phyloP scores from a whole-genome alignment of 2,888 invertebrate genomes.

The Eupsilia transversa region DNA sequence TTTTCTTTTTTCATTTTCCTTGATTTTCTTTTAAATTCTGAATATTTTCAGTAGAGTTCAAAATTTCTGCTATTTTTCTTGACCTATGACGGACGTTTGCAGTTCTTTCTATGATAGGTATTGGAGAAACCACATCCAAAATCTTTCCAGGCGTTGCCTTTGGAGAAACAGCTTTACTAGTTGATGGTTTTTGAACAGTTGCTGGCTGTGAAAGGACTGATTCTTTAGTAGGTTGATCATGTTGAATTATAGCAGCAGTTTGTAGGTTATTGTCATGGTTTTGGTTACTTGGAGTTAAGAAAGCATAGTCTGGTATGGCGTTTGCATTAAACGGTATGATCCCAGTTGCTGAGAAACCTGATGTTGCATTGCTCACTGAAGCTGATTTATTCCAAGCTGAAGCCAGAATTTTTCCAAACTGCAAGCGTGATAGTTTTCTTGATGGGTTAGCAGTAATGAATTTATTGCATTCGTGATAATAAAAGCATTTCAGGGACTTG shows the following conservation, averaged over 20 bases:
- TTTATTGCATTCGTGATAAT: slow-evolving; percentile 54
- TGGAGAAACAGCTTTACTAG: slow-evolving; percentile 38
- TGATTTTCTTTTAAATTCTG: slow-evolving; percentile 42
- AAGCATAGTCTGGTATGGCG: slow-evolving; percentile 59
- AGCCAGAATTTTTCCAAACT: slow-evolving; percentile 51
- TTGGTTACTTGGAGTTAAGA: slow-evolving; percentile 34
- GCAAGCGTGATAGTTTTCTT: slow-evolving; percentile 37
- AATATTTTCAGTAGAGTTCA: slow-evolving; percentile 43
- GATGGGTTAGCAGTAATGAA: slow-evolving; percentile 50
- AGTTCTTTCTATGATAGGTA: slow-evolving; percentile 31
- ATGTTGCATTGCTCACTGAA: slow-evolving; percentile 58
- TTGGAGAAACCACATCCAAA: slow-evolving; percentile 31
- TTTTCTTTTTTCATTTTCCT: slow-evolving; percentile 32
- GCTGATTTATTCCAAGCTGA: slow-evolving; percentile 61
- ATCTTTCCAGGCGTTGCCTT: slow-evolving; percentile 25
- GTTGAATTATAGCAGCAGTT: slow-evolving; percentile 36
- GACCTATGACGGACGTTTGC: slow-evolving; percentile 33
- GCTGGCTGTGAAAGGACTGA: slow-evolving; percentile 31
- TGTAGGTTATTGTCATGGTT: slow-evolving; percentile 27
- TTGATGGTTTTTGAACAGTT: slow-evolving; percentile 38
- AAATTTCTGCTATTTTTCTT: slow-evolving; percentile 42
- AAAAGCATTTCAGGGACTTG: slow-evolving; percentile 67
- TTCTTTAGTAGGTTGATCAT: slow-evolving; percentile 26
- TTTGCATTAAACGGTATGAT: slow-evolving; percentile 65
- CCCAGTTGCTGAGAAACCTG: slow-evolving; percentile 65